Base-by-base conservation (phyloP, 1,140 invertebrate species). In the Drosophila grimshawi region DNA sequence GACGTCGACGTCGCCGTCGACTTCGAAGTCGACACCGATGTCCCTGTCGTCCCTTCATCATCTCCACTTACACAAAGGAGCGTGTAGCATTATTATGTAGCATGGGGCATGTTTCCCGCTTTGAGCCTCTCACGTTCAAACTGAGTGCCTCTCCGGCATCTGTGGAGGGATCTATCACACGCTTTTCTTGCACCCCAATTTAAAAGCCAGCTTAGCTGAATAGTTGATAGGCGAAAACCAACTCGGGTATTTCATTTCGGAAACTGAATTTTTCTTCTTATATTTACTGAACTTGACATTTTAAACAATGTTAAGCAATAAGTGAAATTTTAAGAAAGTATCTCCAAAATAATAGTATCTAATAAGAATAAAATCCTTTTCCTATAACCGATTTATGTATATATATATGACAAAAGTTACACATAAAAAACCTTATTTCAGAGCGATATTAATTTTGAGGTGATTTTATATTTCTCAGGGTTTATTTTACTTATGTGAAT, bases 1-100 rank as follows among this genome's bases (percentile, higher is more conserved):
- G 39, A 10, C 39, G 39, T 4, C 39, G 27, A 32, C 8, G 53
- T n/a, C 30, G 11, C 5, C 5, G n/a, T n/a, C 19, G 19, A 19
- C 19, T 19, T 19, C 8, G 39, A 8, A 7, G 8, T 5, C 5
- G 39, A 10, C 39, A n/a, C 10, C 39, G n/a, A 32, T 5, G 53
- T n/a, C 30, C 7, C 6, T 5, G 19, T 11, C 8, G 7, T 65
- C 33, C 46, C 49, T 37, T 39, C 61, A 43, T 49, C 59, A 64
- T 78, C 63, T 78, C 5, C 27, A 48, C 33, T 70, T 46, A 59
- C 65, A 52, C 59, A 76, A 76, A 62, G 35, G 7, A 48, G 33
- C 7, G 27, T 19, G 56, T 4, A 48, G 33, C 43, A 65, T 64
- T 35, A 56, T 29, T n/a, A n/a, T 4, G 10, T 39, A 39, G 6